These are phyloP conservation scores for Melanargia galathea DNA, from an alignment of 2,888 invertebrate species.

Conservation along the genomic window DNA sequence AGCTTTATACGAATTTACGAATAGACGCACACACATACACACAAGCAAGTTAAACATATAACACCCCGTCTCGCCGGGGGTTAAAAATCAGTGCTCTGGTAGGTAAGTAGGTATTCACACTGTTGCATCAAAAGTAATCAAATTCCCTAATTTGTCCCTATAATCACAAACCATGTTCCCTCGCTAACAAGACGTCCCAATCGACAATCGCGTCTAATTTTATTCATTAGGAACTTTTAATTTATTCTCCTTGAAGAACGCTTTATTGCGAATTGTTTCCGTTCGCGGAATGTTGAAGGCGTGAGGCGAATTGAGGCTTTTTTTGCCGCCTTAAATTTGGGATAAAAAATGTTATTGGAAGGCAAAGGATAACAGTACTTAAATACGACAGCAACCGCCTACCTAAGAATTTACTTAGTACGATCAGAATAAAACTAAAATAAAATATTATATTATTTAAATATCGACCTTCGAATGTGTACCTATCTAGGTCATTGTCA, in stretches of 20 bases:
- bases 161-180: slow-evolving; percentile 13
- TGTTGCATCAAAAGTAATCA: neutral
- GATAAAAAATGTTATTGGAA: neutral
- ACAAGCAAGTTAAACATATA: too few relatives aligned
- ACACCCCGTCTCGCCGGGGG: too few relatives aligned
- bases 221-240: slow-evolving; percentile 39
- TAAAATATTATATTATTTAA: too few relatives aligned
- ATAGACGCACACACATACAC: too few relatives aligned
- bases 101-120: too few relatives aligned
- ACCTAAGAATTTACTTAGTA: too few relatives aligned
- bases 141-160: neutral
- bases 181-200: slow-evolving; percentile 18
- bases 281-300: slow-evolving; percentile 37
- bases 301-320: slow-evolving; percentile 34
- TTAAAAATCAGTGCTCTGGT: too few relatives aligned
- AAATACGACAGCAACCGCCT: too few relatives aligned
- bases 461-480: too few relatives aligned
- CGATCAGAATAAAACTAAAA: too few relatives aligned
- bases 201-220: slow-evolving; percentile 25
- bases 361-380: neutral
- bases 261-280: slow-evolving; percentile 40
- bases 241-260: slow-evolving; percentile 36
- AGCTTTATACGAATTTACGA: too few relatives aligned
- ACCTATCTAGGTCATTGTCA: too few relatives aligned
- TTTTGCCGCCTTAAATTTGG: neutral